Evolutionary conservation across 2,113 vertebrate genomes (phyloP).

Genomic region (Gila orcuttii): DNA sequence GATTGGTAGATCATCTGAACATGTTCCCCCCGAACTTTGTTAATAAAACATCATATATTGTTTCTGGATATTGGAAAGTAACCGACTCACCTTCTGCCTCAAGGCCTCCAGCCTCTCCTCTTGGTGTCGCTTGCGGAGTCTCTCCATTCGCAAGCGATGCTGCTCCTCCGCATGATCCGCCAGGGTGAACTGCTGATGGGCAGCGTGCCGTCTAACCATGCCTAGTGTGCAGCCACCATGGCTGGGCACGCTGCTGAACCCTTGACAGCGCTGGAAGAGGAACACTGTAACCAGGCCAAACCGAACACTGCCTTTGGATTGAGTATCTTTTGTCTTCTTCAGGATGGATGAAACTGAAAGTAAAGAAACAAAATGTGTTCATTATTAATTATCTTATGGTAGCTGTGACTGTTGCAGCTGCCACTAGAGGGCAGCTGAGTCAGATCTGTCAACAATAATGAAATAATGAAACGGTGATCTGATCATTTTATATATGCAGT

Average conservation of each 20-base stretch:
- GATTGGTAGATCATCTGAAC: too few species aligned
- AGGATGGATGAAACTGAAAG: constrained; percentile 86
- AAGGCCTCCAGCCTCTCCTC: constrained; percentile 88
- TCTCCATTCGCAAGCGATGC: constrained; percentile 79
- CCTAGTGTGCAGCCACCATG: constrained; percentile 92
- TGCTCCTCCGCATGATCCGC: constrained; percentile 88
- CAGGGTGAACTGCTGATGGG: constrained; percentile 82
- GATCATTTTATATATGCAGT: not conserved
- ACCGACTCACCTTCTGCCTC: constrained; percentile 80
- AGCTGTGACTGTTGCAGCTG: not conserved
- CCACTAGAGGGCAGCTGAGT: constrained; percentile 15
- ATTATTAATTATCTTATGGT: not conserved
- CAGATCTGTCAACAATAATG: not conserved
- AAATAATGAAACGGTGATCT: not conserved
- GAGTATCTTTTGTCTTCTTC: constrained; percentile 83
- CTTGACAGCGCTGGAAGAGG: constrained; percentile 95
- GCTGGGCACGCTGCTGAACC: constrained; percentile 95
- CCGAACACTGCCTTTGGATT: constrained; percentile 79
- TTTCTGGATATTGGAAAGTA: not conserved
- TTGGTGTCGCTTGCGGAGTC: constrained; percentile 82
- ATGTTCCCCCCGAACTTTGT: too few species aligned
- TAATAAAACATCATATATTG: too few species aligned
- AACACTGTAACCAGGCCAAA: constrained; percentile 93
- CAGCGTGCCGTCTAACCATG: constrained; percentile 86
- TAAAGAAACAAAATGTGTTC: not conserved